Conservation (phyloP, 2,113 vertebrate species). For the Pluvialis apricaria region DNA sequence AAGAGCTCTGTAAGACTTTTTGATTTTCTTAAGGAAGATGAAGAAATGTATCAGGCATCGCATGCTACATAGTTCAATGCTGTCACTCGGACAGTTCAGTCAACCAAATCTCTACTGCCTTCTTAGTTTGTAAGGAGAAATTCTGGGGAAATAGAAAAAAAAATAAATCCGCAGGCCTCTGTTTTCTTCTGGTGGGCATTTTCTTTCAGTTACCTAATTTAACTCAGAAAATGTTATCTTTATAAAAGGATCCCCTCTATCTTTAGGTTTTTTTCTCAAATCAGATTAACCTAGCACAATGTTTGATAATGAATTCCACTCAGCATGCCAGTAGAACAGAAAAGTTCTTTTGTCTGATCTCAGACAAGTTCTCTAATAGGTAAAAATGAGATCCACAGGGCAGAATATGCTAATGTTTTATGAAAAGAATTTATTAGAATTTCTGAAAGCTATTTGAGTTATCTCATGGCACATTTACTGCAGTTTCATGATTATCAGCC, state of each 20-base stretch:
- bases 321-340: neutral
- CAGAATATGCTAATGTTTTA: constrained; percentile 34
- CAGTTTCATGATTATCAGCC: constrained; percentile 25
- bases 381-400: constrained; percentile 58
- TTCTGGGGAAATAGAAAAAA: neutral
- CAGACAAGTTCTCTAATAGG: constrained; percentile 53
- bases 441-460: constrained; percentile 31
- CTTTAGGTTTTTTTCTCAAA: neutral
- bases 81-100: neutral
- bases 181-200: neutral
- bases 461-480: constrained; percentile 20
- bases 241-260: neutral
- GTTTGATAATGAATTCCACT: constrained; percentile 48
- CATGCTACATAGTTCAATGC: neutral
- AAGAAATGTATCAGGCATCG: neutral
- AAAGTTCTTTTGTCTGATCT: constrained; percentile 53
- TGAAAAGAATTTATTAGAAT: constrained; percentile 45
- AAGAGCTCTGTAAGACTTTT: neutral
- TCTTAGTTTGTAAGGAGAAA: neutral
- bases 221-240: neutral
- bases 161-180: neutral
- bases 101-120: neutral
- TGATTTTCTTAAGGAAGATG: neutral
- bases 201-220: constrained; percentile 3
- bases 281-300: constrained; percentile 25